Evolutionary conservation across 2,113 vertebrate genomes (phyloP).

Genomic region (Eretmochelys imbricata): DNA sequence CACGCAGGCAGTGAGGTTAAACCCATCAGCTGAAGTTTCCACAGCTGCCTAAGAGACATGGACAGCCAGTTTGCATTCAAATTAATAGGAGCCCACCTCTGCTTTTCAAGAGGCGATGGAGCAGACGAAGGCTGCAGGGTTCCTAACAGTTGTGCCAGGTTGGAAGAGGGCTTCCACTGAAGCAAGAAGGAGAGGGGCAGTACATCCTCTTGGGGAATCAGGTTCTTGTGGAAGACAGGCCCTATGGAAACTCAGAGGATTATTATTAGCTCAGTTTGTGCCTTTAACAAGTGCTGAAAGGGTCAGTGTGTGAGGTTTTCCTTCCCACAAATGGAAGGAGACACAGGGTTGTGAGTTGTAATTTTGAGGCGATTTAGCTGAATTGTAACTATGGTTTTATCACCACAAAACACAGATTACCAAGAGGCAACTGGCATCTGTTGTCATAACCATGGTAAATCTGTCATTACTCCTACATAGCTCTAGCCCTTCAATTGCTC

Average conservation of each 20-base stretch:
- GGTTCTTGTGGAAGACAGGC: not conserved
- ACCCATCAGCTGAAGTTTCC: not conserved
- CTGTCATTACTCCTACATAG: not conserved
- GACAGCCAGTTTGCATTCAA: not conserved
- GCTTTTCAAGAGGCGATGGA: not conserved
- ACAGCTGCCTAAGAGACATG: not conserved
- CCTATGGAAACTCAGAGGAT: not conserved
- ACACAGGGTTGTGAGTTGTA: not conserved
- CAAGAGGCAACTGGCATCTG: not conserved
- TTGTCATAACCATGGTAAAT: not conserved
- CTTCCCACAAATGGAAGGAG: not conserved
- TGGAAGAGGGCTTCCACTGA: not conserved
- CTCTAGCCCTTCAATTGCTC: not conserved
- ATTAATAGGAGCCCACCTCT: not conserved
- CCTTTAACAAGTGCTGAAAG: constrained; percentile 5
- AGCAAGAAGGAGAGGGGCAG: not conserved
- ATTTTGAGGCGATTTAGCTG: constrained; percentile 13
- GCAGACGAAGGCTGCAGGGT: not conserved
- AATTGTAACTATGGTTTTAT: not conserved
- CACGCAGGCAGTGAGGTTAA: not conserved
- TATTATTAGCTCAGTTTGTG: not conserved
- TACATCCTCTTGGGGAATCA: not conserved
- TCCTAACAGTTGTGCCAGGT: not conserved
- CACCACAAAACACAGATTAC: constrained; percentile 21
- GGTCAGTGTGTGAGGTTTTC: not conserved